Evolutionary conservation across 2,113 vertebrate genomes (phyloP).

Genomic region (Prolemur simus): DNA sequence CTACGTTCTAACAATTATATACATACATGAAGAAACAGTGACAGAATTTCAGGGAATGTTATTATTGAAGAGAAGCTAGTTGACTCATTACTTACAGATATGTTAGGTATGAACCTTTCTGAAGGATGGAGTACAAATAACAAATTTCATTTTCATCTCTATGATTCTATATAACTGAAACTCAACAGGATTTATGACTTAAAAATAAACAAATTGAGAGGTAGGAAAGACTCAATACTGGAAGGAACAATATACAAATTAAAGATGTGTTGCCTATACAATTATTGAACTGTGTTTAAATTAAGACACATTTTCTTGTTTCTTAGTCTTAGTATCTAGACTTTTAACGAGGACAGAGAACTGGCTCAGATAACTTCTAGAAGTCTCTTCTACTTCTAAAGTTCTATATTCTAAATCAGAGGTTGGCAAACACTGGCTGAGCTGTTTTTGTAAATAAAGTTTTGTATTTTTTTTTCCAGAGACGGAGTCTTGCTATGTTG

Average conservation of each 20-base stretch:
- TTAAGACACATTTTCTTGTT: neutral
- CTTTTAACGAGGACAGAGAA: neutral
- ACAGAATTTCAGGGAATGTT: slow-evolving; percentile 36
- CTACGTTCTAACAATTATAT: neutral
- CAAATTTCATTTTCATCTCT: neutral
- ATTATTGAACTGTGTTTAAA: neutral
- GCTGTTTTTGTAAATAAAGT: neutral
- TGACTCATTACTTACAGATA: neutral
- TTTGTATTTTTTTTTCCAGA: neutral
- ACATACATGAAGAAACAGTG: neutral
- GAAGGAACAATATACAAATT: neutral
- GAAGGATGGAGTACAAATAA: neutral
- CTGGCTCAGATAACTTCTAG: neutral
- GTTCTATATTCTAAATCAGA: neutral
- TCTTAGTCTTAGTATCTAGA: neutral
- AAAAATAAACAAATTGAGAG: neutral
- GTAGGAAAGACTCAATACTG: neutral
- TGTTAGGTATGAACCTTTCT: neutral
- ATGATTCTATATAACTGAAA: neutral
- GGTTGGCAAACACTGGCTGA: neutral
- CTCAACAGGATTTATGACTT: neutral
- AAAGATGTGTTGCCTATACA: neutral
- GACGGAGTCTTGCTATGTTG: neutral
- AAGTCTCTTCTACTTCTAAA: slow-evolving; percentile 5
- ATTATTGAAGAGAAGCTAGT: neutral